Evolutionary conservation across 2,888 invertebrate genomes (phyloP), one percentile per base, ranked within the genome.

Genomic region (Drosophila mimetica): DNA sequence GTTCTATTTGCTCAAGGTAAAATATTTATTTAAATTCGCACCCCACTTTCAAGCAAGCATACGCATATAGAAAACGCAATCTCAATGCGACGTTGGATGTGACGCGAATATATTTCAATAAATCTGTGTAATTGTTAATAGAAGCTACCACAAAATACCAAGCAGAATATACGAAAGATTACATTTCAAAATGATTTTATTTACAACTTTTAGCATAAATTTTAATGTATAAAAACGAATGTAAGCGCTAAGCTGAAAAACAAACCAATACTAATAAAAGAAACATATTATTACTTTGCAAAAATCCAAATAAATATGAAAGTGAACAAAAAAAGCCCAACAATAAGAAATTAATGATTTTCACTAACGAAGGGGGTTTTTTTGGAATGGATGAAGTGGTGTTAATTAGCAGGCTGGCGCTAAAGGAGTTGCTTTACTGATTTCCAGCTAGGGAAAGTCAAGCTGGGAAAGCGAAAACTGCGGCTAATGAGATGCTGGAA

Each of bases 231-330:
- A 81, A 61, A 78, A 76, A 75, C 51, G 36, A 59, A 60, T 37
- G 44, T 50, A 36, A 60, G 70, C 37, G 60, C 39, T 70, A 48
- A 69, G 50, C 69, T 52, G 59, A 69, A 65, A 41, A 48, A 51
- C 55, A 70, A 69, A 64, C 60, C 61, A 63, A 70, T 72, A 77
- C 75, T 71, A 82, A 79, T 77, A 61, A 76, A 77, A 77, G 20
- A 57, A 77, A 75, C 74, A 83, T 78, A 86, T 80, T 71, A 83
- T 80, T 76, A 83, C 76, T 83, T 80, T 83, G 81, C 81, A 52
- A 76, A 78, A 78, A 86, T 86, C 85, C 77, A 84, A 78, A 86
- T 84, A 83, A 86, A 86, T 83, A 79, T 60, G 53, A 84, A 71
- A 50, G 64, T 63, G 73, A 58, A 54, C 42, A 25, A 58, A 72